Conservation (phyloP, 2,113 vertebrate species). For the Genyomyrus donnyi region DNA sequence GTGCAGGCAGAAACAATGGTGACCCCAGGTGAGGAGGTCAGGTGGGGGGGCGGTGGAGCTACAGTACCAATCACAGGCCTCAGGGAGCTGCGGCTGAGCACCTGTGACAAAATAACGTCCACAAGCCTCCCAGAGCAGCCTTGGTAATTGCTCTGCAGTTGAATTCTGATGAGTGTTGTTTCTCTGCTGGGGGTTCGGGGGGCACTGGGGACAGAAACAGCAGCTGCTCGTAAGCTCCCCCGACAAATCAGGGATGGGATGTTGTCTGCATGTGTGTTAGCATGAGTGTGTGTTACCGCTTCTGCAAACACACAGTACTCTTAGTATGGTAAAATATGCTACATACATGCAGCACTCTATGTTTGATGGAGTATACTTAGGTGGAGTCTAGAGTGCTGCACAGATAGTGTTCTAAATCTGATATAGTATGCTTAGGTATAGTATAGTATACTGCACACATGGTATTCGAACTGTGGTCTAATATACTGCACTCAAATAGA, state of each 20-base stretch:
- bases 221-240: not conserved
- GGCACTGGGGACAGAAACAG: not conserved
- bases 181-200: not conserved
- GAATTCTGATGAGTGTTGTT: not conserved
- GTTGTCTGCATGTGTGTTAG: not conserved
- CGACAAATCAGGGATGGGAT: not conserved
- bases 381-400: not conserved
- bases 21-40: not conserved
- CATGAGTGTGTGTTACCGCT: not conserved
- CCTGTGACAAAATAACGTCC: not conserved
- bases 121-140: not conserved
- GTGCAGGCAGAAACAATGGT: not conserved
- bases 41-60: not conserved
- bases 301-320: not conserved
- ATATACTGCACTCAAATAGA: not conserved
- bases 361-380: not conserved
- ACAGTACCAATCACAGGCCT: not conserved
- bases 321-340: not conserved
- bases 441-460: not conserved
- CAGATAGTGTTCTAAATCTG: not conserved
- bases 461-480: not conserved
- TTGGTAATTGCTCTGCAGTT: conserved; percentile 1
- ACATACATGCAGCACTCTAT: not conserved
- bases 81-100: not conserved
- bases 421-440: not conserved